Conservation (phyloP, 1,140 invertebrate species). For the Zaprionus africanus region DNA sequence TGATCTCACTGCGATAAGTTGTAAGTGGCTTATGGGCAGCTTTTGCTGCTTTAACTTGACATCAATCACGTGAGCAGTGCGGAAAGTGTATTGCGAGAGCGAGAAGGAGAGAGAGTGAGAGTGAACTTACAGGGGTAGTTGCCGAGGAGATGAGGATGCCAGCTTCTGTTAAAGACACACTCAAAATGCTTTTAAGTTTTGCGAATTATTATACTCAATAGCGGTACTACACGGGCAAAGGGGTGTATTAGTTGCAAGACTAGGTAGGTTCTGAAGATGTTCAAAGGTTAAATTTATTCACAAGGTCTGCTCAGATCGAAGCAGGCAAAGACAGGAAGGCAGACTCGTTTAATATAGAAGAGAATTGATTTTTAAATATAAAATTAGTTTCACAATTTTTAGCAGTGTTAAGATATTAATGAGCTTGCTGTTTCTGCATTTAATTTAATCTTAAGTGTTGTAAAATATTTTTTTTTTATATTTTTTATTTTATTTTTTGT, state of each 20-base stretch:
- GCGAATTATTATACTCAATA: slow-evolving; percentile 37
- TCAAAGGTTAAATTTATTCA: too few relatives aligned
- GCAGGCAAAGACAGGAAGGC: too few relatives aligned
- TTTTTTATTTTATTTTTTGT: too few relatives aligned
- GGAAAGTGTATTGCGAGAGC: not conserved
- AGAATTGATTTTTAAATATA: too few relatives aligned
- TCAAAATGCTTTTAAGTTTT: slow-evolving; percentile 79
- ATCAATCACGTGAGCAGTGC: slow-evolving; percentile 54
- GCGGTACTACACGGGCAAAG: not conserved
- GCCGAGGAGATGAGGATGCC: slow-evolving; percentile 14
- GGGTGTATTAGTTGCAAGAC: not conserved
- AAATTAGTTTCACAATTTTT: too few relatives aligned
- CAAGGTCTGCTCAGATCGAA: too few relatives aligned
- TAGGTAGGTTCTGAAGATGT: too few relatives aligned
- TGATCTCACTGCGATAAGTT: slow-evolving; percentile 59
- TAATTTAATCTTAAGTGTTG: too few relatives aligned
- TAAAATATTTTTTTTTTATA: too few relatives aligned
- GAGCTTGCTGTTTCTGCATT: too few relatives aligned
- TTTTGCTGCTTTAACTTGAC: slow-evolving; percentile 75
- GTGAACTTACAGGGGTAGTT: not conserved
- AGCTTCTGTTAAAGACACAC: slow-evolving; percentile 76
- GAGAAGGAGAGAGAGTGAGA: not conserved
- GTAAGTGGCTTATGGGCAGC: slow-evolving; percentile 33
- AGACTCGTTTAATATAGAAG: too few relatives aligned
- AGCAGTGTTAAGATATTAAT: too few relatives aligned